Evolutionary conservation across 2,797 vertebrate species (phyloP).

Genomic region (Enteromius argenteus): DNA sequence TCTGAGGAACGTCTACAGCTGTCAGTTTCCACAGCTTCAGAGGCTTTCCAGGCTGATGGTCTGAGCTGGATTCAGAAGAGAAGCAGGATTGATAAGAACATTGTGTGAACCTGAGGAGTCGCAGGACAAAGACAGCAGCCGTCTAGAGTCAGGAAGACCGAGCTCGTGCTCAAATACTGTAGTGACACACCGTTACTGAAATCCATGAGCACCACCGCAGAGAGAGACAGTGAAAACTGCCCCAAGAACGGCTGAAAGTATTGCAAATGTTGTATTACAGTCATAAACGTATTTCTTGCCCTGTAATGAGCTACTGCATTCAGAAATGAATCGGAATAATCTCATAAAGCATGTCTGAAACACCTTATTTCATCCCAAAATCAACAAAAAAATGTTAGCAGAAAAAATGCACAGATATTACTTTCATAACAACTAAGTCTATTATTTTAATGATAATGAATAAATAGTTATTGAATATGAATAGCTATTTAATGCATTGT

Average conservation of each 20-base stretch:
- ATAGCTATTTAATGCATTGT: not conserved
- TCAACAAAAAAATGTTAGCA: not conserved
- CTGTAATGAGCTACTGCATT: not conserved
- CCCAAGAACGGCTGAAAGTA: not conserved
- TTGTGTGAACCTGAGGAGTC: constrained; percentile 20
- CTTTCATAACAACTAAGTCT: not conserved
- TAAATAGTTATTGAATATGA: too few species aligned
- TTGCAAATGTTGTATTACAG: too few species aligned
- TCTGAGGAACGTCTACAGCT: not conserved
- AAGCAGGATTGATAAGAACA: not conserved
- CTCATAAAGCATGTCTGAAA: not conserved
- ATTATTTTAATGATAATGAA: not conserved
- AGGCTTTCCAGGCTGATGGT: not conserved
- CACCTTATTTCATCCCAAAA: constrained; percentile 13
- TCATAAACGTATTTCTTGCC: too few species aligned
- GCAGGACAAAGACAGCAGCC: not conserved
- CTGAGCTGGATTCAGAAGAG: constrained; percentile 12
- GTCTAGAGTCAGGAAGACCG: constrained; percentile 1
- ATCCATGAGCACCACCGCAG: not conserved
- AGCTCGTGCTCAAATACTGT: not conserved
- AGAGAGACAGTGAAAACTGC: not conserved
- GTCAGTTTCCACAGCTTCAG: not conserved
- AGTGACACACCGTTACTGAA: not conserved
- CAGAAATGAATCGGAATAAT: not conserved
- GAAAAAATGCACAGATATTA: not conserved